A percentile compares a stretch with the other conserved stretches of the same genome.
Conservation (phyloP, 2,797 vertebrate species). For the Tauraco hartlaubi region DNA sequence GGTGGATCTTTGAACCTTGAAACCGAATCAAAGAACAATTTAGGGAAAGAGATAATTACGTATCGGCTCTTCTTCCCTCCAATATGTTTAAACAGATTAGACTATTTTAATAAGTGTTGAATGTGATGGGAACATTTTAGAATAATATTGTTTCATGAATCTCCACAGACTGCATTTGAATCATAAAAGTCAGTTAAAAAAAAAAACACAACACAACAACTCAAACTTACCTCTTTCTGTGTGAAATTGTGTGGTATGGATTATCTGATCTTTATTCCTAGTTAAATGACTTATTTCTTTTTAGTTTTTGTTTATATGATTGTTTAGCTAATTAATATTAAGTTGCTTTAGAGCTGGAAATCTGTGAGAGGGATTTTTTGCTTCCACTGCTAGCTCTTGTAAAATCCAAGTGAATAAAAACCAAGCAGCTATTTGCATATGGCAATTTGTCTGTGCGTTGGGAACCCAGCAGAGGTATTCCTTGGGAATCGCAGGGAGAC, state of each 20-base stretch:
- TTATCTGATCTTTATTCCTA: neutral
- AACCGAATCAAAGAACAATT: conserved; percentile 57
- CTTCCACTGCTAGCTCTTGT: neutral
- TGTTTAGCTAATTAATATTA: neutral
- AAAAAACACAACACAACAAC: accelerated
- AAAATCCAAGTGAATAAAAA: neutral
- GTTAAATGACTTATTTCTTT: neutral
- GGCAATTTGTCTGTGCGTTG: neutral
- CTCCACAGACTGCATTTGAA: neutral
- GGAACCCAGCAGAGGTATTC: neutral
- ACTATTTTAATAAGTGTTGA: conserved; percentile 48
- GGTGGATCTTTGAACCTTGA: conserved; percentile 47
- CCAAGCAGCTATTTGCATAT: neutral
- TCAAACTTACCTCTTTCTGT: neutral
- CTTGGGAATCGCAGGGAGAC: conserved; percentile 19
- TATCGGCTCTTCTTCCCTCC: conserved; percentile 43
- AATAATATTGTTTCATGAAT: neutral
- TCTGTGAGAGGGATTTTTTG: neutral
- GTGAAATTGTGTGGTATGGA: neutral
- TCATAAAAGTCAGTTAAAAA: neutral
- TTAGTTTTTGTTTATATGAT: neutral
- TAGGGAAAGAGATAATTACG: conserved; percentile 34
- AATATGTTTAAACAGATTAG: conserved; percentile 65
- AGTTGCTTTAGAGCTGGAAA: neutral
- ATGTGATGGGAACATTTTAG: neutral